phyloP scores from a whole-genome alignment of 1,140 invertebrate genomes.

The Aleiodes sp. region DNA sequence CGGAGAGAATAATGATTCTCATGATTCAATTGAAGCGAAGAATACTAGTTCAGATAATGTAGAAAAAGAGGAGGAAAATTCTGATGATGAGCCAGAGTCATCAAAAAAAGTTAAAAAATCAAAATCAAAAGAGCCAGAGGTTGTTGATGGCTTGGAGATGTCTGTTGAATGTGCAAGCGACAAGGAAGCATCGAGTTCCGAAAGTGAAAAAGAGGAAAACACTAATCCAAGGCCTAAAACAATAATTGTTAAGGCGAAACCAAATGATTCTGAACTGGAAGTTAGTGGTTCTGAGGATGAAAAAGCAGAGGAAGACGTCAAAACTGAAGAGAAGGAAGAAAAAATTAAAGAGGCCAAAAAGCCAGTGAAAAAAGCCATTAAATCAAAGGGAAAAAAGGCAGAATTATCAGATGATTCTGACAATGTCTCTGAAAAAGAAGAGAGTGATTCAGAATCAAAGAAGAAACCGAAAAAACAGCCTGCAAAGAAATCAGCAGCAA shows the following conservation, averaged over 20 bases:
- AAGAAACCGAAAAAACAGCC: constrained; percentile 41
- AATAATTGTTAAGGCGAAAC: constrained; percentile 55
- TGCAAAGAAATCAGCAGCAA: too few species aligned
- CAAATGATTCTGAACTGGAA: constrained; percentile 60
- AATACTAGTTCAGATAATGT: too few species aligned
- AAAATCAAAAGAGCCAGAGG: constrained; percentile 44
- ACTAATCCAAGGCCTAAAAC: constrained; percentile 54
- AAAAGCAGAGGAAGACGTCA: constrained; percentile 35
- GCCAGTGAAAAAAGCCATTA: constrained; percentile 45
- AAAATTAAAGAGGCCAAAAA: constrained; percentile 11
- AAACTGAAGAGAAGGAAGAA: constrained; percentile 21
- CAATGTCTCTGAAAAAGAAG: constrained; percentile 50
- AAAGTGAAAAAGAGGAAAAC: constrained; percentile 46
- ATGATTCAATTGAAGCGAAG: too few species aligned
- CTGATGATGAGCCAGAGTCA: background rate
- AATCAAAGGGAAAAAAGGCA: constrained; percentile 43
- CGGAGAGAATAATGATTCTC: too few species aligned
- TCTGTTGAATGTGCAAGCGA: constrained; percentile 62
- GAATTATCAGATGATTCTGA: constrained; percentile 51
- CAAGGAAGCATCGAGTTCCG: constrained; percentile 54
- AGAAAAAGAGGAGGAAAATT: background rate
- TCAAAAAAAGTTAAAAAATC: constrained; percentile 6
- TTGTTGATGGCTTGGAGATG: constrained; percentile 58
- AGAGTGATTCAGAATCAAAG: constrained; percentile 50
- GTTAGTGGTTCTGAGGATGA: constrained; percentile 50